Base-by-base conservation (phyloP, 2,888 invertebrate genomes). In the Tetragonula carbonaria region DNA sequence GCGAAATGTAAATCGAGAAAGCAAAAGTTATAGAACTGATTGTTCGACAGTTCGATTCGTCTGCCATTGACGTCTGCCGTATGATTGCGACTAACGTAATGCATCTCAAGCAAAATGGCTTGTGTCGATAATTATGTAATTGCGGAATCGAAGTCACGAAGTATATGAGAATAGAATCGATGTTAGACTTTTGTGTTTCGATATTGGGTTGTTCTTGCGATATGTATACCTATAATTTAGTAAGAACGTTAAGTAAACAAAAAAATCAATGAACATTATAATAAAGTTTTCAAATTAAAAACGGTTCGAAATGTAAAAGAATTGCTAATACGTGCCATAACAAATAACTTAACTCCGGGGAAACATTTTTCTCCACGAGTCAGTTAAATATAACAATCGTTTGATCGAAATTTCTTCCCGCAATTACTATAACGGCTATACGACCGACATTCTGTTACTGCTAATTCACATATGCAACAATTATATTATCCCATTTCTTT, bases 401-500 rank as follows among this genome's bases (percentile, higher is more conserved):
- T 82, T 59, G n/a, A 50, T 85, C 82, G 74, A 79, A 78, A 75
- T 87, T 86, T 82, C 82, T 88, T 89, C 89, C 89, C 85, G 87
- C 82, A 88, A 87, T 89, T 89, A 89, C 87, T 75, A 63, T 67
- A 89, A 74, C 82, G 80, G 78, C 74, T 82, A 70, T 78, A 81
- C 78, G 33, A 82, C 65, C 78, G 74, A 72, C 66, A 74, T 85
- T 89, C 80, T 82, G 80, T 88, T 88, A 88, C 85, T 72, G 80
- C 74, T 85, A 87, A 86, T 82, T 86, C 62, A 78, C 77, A 62
- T 80, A 83, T 70, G 85, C 89, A 85, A 85, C 85, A 84, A 88
- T 89, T 89, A 81, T 89, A 86, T 84, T 81, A 87, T 80, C 76
- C 78, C 84, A 80, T 91, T 91, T 90, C 91, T 91, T 91, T 92